These are phyloP conservation scores for Trichosurus vulpecula DNA, from an alignment of 2,797 vertebrate species.

Conservation along the genomic window DNA sequence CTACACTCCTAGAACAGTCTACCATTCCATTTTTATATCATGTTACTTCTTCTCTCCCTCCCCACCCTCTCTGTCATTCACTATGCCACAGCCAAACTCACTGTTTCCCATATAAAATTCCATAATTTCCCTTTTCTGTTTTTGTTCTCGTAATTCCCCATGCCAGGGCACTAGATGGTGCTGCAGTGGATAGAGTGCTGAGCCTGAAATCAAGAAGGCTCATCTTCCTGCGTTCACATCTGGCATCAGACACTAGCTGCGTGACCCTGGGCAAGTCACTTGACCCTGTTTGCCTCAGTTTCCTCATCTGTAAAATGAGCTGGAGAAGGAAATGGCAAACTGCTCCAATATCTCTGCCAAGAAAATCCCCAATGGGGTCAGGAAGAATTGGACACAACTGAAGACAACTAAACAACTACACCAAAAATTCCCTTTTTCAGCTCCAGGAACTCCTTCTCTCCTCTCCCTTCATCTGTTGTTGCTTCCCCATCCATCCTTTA, in stretches of 20 bases:
- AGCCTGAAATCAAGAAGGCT: too few species aligned
- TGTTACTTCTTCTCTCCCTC: too few species aligned
- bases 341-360: background rate
- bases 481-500: background rate
- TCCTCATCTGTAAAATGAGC: background rate
- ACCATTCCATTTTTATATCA: background rate
- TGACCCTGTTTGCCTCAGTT: background rate
- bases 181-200: too few species aligned
- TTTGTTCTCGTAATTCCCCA: too few species aligned
- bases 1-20: background rate
- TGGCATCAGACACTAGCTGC: too few species aligned
- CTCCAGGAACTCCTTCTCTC: background rate
- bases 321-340: background rate
- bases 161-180: too few species aligned
- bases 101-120: too few species aligned
- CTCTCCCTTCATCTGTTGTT: background rate
- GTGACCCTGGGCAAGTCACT: background rate
- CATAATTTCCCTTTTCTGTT: too few species aligned
- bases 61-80: too few species aligned
- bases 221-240: too few species aligned
- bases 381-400: background rate
- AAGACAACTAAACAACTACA: background rate
- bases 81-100: too few species aligned
- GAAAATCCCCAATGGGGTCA: background rate
- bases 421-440: background rate